A percentile compares a stretch with the other conserved stretches of the same genome.
phyloP scores from a whole-genome alignment of 2,113 vertebrate species.

The Ploceus nigricollis region DNA sequence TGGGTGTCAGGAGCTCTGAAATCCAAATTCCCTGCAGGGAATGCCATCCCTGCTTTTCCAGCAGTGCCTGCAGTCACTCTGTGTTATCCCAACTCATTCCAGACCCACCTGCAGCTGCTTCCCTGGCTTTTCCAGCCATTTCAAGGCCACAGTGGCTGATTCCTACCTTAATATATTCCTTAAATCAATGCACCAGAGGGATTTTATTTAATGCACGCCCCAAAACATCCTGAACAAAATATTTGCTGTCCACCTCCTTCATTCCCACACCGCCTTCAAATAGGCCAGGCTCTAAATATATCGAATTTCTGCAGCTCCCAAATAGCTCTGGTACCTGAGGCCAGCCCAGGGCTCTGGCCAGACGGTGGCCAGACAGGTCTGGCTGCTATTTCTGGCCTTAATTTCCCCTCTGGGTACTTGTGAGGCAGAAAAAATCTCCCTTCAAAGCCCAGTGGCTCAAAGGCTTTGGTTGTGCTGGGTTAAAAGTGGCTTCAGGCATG shows the following conservation, averaged over 20 bases:
- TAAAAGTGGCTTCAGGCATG: fast-evolving
- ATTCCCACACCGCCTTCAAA: background rate
- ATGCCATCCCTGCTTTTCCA: background rate
- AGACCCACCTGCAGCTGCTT: background rate
- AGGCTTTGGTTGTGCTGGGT: background rate
- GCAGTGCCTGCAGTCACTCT: fast-evolving
- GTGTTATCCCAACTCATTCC: background rate
- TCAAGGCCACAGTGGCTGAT: background rate
- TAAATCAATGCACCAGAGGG: background rate
- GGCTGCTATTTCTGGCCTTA: background rate
- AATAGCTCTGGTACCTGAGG: background rate
- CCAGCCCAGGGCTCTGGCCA: background rate
- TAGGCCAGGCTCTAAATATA: background rate
- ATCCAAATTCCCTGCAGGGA: background rate
- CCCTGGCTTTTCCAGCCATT: background rate
- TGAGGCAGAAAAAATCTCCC: background rate
- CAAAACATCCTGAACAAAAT: conserved; percentile 45
- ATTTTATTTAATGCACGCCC: background rate
- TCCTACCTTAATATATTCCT: background rate
- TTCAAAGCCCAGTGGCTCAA: background rate
- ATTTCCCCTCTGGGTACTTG: background rate
- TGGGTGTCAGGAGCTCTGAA: background rate
- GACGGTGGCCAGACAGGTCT: background rate
- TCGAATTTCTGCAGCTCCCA: background rate
- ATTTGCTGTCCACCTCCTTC: conserved; percentile 21